Evolutionary conservation across 2,113 vertebrate genomes (phyloP).

Genomic region (Rattus norvegicus): DNA sequence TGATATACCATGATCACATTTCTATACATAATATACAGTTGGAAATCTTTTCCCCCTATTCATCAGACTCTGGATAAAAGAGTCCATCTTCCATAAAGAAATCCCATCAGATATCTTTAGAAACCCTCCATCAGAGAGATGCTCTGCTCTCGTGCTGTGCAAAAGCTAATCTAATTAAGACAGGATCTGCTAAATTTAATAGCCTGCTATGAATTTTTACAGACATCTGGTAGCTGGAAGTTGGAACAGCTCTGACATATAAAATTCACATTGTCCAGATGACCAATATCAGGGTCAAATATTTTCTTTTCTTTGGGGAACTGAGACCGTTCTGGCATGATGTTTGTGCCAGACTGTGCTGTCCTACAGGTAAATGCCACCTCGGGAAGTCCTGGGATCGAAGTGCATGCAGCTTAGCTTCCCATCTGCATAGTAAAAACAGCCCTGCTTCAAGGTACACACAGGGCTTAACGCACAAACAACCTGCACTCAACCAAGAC

Average conservation of each 20-base stretch:
- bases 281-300: slow-evolving; percentile 79
- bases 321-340: slow-evolving; percentile 63
- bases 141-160: slow-evolving; percentile 86
- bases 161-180: slow-evolving; percentile 91
- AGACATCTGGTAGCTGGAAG: slow-evolving; percentile 88
- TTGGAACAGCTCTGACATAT: slow-evolving; percentile 82
- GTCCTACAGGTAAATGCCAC: background rate
- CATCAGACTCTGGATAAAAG: slow-evolving; percentile 85
- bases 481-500: fast-evolving
- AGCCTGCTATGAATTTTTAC: slow-evolving; percentile 90
- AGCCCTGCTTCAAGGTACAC: background rate
- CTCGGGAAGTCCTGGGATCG: background rate
- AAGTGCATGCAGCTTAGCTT: background rate
- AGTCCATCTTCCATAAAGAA: slow-evolving; percentile 87
- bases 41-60: slow-evolving; percentile 64
- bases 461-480: fast-evolving
- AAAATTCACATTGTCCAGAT: slow-evolving; percentile 85
- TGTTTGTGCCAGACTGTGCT: background rate
- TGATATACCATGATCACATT: slow-evolving; percentile 81
- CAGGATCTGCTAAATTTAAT: slow-evolving; percentile 90
- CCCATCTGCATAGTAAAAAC: background rate
- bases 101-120: slow-evolving; percentile 89
- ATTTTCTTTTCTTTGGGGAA: slow-evolving; percentile 70
- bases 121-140: slow-evolving; percentile 86
- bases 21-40: slow-evolving; percentile 79